Evolutionary conservation across 2,797 vertebrate species (phyloP).

Genomic region (Mus minutoides): DNA sequence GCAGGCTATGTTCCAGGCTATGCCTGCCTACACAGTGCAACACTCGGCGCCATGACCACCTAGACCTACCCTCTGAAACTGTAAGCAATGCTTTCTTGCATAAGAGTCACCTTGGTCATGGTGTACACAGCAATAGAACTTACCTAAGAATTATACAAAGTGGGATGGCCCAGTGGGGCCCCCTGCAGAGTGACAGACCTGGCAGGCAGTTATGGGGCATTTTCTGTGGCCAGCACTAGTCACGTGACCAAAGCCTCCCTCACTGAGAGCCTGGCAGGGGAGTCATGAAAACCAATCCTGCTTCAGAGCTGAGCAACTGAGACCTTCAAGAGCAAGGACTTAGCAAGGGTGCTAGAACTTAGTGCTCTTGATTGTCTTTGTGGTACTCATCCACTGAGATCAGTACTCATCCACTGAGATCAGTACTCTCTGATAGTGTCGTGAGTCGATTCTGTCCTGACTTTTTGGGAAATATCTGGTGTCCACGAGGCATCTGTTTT

Average conservation of each 20-base stretch:
- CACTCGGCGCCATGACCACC: no score
- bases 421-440: background rate
- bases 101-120: background rate
- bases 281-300: background rate
- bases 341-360: background rate
- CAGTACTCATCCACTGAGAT: background rate
- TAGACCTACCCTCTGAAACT: background rate
- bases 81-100: background rate
- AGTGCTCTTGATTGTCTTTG: background rate
- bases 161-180: no score
- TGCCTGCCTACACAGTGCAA: background rate
- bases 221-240: background rate
- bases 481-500: background rate
- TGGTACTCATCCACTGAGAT: background rate
- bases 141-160: background rate
- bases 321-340: background rate
- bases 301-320: background rate
- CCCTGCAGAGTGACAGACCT: background rate
- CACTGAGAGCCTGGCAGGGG: background rate
- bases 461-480: background rate
- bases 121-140: background rate
- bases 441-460: background rate
- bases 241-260: background rate
- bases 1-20: no score
- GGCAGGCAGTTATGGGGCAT: accelerated